These are phyloP conservation scores for Equus przewalskii DNA, from an alignment of 2,113 vertebrate genomes.

Conservation along the genomic window DNA sequence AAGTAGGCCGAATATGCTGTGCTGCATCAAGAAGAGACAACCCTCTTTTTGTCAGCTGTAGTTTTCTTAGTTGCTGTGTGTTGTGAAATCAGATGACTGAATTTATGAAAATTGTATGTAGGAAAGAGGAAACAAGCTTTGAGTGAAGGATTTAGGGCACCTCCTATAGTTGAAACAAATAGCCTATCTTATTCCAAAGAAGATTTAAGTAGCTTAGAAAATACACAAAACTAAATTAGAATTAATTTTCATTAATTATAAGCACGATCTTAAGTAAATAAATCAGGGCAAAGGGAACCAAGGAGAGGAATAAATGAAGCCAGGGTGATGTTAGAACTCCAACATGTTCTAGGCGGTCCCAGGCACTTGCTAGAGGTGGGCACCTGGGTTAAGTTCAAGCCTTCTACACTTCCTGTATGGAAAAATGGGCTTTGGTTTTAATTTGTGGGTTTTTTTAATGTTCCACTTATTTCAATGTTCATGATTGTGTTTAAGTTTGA, in stretches of 20 bases:
- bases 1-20: not conserved
- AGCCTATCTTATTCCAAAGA: slow-evolving; percentile 20
- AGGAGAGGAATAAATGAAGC: not conserved
- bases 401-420: not conserved
- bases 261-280: not conserved
- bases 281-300: not conserved
- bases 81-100: slow-evolving; percentile 26
- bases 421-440: slow-evolving; percentile 5
- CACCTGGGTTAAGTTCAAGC: not conserved
- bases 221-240: not conserved
- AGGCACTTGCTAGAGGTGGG: not conserved
- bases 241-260: not conserved
- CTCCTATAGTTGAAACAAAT: not conserved
- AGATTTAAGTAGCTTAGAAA: slow-evolving; percentile 26
- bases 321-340: not conserved
- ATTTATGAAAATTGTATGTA: slow-evolving; percentile 21
- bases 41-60: not conserved
- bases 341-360: not conserved
- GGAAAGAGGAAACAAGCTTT: slow-evolving; percentile 8
- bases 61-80: not conserved
- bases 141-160: slow-evolving; percentile 33
- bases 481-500: not conserved
- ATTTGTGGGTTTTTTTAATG: not conserved
- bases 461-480: not conserved
- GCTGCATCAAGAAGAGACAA: not conserved